Base-by-base conservation (phyloP, 2,797 vertebrate genomes). In the Sylvilagus floridanus region DNA sequence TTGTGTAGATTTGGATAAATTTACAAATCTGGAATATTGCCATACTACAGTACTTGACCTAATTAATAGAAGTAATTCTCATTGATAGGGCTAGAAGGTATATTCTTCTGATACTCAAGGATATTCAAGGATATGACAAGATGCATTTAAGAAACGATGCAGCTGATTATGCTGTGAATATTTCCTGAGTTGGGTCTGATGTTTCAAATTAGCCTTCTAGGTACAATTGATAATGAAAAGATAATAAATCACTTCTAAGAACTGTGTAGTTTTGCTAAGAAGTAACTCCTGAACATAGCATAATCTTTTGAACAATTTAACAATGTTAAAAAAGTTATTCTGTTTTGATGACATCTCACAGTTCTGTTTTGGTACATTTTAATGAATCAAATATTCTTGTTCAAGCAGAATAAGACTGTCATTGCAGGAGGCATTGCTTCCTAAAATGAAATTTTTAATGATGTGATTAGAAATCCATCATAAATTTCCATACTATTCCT, bases 11-110 rank as follows among this genome's bases (percentile, higher is more conserved):
- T 84, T 88, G 65, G 75, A 47, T 84, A 90, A 50, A 91, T 85
- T 94, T 81, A 92, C n/a, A 90, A 90, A 86, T 88, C 52, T 96
- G 87, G 89, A 95, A 26, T 57, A 62, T 22, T 88, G 78, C 86
- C 84, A 62, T 65, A 54, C 16, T 76, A 94, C 62, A 24, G 69
- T 66, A 83, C 19, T 76, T 84, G 81, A 84, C 10, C 35, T 75
- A 89, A 93, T 85, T 85, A 90, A 83, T 79, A 16, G 52, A 83
- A 94, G 11, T n/a, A 52, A 54, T 93, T 84, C 4, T 76, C 11
- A 75, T 0, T n/a, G 26, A 66, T 83, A 82, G 52, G 30, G 24
- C 87, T 91, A 76, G 72, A 84, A 95, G 84, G 52, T 21, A 69
- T 28, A 52, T 4, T 16, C 54, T 90, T 76, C 28, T 79, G 87